A percentile compares a stretch with the other conserved stretches of the same genome.
Evolutionary conservation across 1,140 invertebrate genomes (phyloP).

Genomic region (Macrostomum lignano): DNA sequence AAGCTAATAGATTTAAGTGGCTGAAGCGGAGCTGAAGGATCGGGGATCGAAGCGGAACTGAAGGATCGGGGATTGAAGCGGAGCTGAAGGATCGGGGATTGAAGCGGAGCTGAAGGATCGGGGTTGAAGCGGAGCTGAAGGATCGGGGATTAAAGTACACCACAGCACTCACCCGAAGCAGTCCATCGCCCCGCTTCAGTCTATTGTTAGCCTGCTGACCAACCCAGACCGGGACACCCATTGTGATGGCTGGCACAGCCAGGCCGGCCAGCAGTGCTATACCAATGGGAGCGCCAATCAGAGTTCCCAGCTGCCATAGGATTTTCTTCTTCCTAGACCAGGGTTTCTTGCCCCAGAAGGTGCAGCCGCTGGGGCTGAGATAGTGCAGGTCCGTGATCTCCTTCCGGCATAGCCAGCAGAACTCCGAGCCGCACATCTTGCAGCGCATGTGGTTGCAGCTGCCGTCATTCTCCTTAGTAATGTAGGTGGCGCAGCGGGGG

Average conservation of each 20-base stretch:
- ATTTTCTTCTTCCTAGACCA: conserved; percentile 95
- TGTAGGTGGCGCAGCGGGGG: conserved; percentile 38
- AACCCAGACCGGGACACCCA: conserved; percentile 64
- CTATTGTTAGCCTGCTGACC: too few species aligned
- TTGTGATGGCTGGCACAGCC: conserved; percentile 74
- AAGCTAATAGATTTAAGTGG: too few species aligned
- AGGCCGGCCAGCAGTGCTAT: conserved; percentile 78
- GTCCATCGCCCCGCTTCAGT: too few species aligned
- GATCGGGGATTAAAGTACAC: too few species aligned
- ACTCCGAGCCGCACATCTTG: conserved; percentile 73
- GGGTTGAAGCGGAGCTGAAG: too few species aligned
- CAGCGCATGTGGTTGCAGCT: conserved; percentile 47
- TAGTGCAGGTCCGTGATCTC: conserved; percentile 89
- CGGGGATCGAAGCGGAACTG: too few species aligned
- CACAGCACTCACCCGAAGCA: too few species aligned
- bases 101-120: too few species aligned
- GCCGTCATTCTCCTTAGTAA: conserved; percentile 90
- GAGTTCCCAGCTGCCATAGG: conserved; percentile 70
- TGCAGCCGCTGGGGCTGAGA: conserved; percentile 81
- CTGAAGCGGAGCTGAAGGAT: too few species aligned
- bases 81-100: too few species aligned
- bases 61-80: too few species aligned
- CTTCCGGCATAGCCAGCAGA: conserved; percentile 96
- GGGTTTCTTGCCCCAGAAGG: conserved; percentile 93
- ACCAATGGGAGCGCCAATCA: conserved; percentile 68